Percentiles rank a stretch among this genome's conserved stretches.
phyloP scores from a whole-genome alignment of 2,888 invertebrate species.

The Eubasilissa splendida region DNA sequence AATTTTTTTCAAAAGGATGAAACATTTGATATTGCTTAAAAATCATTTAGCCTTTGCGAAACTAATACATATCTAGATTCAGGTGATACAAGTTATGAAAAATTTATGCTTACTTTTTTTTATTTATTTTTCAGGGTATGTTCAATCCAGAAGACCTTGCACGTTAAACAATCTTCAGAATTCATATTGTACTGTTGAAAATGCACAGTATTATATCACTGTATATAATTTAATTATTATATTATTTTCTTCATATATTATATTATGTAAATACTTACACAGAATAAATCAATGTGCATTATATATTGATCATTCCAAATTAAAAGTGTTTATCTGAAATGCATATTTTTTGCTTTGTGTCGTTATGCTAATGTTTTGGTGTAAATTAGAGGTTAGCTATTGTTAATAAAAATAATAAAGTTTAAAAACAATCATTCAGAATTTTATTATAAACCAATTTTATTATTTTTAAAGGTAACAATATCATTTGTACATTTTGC shows the following conservation, averaged over 20 bases:
- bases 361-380: background rate
- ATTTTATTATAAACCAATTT: constrained; percentile 1
- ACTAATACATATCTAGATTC: no score
- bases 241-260: background rate
- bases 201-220: constrained; percentile 21
- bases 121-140: constrained; percentile 80
- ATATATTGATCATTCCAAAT: constrained; percentile 34
- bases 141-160: constrained; percentile 90
- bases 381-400: background rate
- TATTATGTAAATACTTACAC: constrained; percentile 15
- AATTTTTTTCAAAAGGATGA: no score
- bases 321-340: background rate
- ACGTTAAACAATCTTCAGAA: constrained; percentile 64
- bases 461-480: background rate
- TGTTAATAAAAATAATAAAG: constrained; percentile 28
- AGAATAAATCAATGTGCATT: constrained; percentile 12
- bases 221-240: constrained; percentile 25
- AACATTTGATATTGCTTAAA: no score
- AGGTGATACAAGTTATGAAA: background rate
- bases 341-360: constrained; percentile 17
- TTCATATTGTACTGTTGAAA: background rate
- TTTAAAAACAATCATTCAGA: background rate
- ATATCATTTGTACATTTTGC: no score
- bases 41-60: no score
- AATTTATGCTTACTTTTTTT: background rate